phyloP scores from a whole-genome alignment of 2,797 vertebrate species.

The Cheirogaleus major region DNA sequence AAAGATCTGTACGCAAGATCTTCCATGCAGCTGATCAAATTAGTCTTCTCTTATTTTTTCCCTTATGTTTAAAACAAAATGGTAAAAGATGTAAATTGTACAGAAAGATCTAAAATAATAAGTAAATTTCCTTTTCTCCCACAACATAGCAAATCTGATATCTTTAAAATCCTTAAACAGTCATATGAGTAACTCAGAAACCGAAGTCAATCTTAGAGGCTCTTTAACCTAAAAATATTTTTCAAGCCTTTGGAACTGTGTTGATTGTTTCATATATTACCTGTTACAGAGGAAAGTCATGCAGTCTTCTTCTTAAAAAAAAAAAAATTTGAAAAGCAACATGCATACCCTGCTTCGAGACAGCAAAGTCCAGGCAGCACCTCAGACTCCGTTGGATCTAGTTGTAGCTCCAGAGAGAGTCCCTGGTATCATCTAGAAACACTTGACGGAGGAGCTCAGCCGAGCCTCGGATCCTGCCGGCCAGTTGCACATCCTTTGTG shows the following conservation, averaged over 20 bases:
- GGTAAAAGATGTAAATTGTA: background rate
- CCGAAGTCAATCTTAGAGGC: background rate
- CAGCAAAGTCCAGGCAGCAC: background rate
- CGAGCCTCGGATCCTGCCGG: conserved; percentile 86
- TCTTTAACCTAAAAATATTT: background rate
- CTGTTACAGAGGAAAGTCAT: too few species aligned
- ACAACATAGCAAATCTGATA: background rate
- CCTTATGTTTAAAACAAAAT: background rate
- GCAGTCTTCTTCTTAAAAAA: too few species aligned
- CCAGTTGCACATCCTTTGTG: conserved; percentile 81
- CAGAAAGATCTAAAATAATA: background rate
- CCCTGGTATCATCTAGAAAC: background rate
- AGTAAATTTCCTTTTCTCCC: background rate
- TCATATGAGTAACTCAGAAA: background rate
- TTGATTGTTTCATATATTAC: background rate
- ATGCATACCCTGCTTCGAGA: background rate
- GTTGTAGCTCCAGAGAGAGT: background rate
- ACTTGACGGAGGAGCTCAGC: background rate
- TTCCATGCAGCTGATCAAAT: background rate
- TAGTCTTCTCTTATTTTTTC: background rate
- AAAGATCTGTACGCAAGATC: background rate
- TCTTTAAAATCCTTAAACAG: background rate
- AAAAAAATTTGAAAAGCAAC: background rate
- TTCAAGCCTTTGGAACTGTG: background rate
- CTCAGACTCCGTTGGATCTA: background rate